A percentile compares a stretch with the other conserved stretches of the same genome.
Evolutionary conservation across 2,113 vertebrate species (phyloP).

Genomic region (Epinephelus lanceolatus): DNA sequence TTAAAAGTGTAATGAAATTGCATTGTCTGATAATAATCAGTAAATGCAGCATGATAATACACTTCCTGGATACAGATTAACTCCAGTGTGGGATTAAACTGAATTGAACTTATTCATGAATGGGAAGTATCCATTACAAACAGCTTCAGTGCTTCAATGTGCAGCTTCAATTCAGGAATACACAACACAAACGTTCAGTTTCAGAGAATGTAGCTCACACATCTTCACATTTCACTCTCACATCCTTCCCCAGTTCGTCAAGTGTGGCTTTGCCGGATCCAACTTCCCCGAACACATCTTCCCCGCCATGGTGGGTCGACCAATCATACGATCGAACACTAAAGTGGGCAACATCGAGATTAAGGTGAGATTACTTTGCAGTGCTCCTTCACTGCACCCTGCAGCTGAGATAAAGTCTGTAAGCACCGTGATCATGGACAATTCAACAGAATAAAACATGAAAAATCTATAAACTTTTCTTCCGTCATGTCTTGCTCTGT

Average conservation of each 20-base stretch:
- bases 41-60: conserved; percentile 32
- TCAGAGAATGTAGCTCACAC: background rate
- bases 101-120: conserved; percentile 16
- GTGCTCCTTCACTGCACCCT: background rate
- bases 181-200: conserved; percentile 16
- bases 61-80: conserved; percentile 21
- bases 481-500: background rate
- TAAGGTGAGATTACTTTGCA: conserved; percentile 87
- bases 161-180: background rate
- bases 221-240: conserved; percentile 13
- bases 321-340: conserved; percentile 93
- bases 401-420: background rate
- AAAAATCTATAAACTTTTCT: background rate
- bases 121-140: conserved; percentile 6
- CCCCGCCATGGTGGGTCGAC: conserved; percentile 96
- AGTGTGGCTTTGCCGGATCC: conserved; percentile 97
- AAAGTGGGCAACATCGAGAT: conserved; percentile 99
- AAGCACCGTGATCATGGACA: background rate
- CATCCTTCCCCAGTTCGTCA: conserved; percentile 90
- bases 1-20: conserved; percentile 3
- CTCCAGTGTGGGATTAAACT: conserved; percentile 12
- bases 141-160: background rate
- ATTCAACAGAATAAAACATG: background rate
- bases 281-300: conserved; percentile 99
- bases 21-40: conserved; percentile 37